Evolutionary conservation across 2,797 vertebrate genomes (phyloP).

Genomic region (Myripristis murdjan): DNA sequence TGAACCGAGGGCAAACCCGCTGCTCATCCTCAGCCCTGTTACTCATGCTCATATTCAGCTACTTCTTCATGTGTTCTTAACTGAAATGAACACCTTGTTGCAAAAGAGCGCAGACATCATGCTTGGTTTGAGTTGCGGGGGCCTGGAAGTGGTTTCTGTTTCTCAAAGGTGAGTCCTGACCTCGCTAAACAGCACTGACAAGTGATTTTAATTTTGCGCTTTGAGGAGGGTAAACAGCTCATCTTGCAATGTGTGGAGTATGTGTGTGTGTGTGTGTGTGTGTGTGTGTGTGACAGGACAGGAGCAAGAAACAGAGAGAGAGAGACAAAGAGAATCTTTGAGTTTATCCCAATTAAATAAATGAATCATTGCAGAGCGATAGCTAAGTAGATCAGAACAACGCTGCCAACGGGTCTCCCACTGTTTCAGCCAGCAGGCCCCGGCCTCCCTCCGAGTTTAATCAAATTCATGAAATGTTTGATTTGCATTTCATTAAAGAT

Average conservation of each 20-base stretch:
- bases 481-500: slow-evolving; percentile 81
- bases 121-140: no score
- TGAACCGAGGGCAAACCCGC: no score
- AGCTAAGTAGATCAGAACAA: slow-evolving; percentile 66
- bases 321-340: slow-evolving; percentile 34
- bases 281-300: slow-evolving; percentile 15
- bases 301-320: slow-evolving; percentile 3
- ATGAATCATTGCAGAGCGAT: slow-evolving; percentile 69
- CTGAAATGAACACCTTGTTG: no score
- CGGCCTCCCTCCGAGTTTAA: slow-evolving; percentile 77
- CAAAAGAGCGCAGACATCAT: no score
- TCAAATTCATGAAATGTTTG: slow-evolving; percentile 79
- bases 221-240: slow-evolving; percentile 55
- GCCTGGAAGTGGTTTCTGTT: neutral
- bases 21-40: no score
- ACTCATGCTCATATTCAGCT: no score
- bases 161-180: slow-evolving; percentile 56
- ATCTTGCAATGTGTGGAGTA: slow-evolving; percentile 15
- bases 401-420: slow-evolving; percentile 67
- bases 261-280: slow-evolving; percentile 31
- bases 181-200: slow-evolving; percentile 40
- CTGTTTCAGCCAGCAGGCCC: slow-evolving; percentile 74
- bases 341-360: slow-evolving; percentile 76
- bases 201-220: slow-evolving; percentile 27
- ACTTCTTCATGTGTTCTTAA: no score